Evolutionary conservation across 2,888 invertebrate genomes (phyloP), one percentile per base, ranked within the genome.

Genomic region (Scelioninae gen. 1): DNA sequence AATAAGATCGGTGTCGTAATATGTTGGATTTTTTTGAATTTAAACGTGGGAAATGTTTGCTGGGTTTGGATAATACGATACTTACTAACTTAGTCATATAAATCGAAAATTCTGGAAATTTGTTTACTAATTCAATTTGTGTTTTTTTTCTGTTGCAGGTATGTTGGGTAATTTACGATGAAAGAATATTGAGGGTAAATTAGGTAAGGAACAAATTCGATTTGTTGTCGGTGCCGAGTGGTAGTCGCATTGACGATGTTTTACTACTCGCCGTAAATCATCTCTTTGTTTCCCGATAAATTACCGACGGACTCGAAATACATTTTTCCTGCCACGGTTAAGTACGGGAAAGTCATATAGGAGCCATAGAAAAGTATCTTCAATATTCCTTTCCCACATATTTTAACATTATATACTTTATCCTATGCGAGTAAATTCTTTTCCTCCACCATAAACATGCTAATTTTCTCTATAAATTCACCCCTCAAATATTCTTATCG

Each of bases 381-480:
- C 76, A 47, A 47, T 68, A 45, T 76, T 68, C 47, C 63, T 62
- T 62, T 62, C 45, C 47, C 56, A 69, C 69, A 66, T 69, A 69
- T 69, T 77, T 77, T 32, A 16, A 45, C 55, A 23, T 69, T 55
- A 66, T 62, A 68, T 65, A 32, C 23, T 69, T 69, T 53, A 55
- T 55, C 53, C 56, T 29, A 29, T 32, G 51, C 38, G 49, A 31
- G 65, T 65, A 75, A 55, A 75, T 63, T 65, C 65, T 65, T 65
- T 63, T 75, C 40, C 32, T 34, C 72, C 63, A 72, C 63, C 74
- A 74, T 74, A 74, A 74, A 74, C 63, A 74, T 74, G 74, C 55
- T 63, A 74, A 74, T 74, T 74, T 74, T 13, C 40, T 5, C 72
- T 51, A 62, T 62, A 60, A 71, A 49, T 72, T 62, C 38, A 49